Conservation (phyloP, 2,888 invertebrate genomes). For the Rhodophaea formosa region DNA sequence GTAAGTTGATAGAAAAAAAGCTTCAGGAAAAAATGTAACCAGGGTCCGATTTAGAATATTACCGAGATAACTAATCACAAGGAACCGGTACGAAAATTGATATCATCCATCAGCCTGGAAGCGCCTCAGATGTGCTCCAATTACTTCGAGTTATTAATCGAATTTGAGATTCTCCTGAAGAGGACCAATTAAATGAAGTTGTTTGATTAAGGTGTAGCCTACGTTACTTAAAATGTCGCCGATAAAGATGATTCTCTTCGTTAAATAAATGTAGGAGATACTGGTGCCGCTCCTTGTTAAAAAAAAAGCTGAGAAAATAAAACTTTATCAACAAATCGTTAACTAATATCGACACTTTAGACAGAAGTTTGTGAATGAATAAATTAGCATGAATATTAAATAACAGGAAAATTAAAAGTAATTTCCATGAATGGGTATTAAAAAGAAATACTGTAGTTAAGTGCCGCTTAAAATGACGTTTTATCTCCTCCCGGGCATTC, state of each 20-base stretch:
- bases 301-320: slow-evolving; percentile 31
- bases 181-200: slow-evolving; percentile 62
- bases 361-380: slow-evolving; percentile 24
- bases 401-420: not conserved
- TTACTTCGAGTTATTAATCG: slow-evolving; percentile 65
- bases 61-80: slow-evolving; percentile 34
- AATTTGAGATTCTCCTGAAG: slow-evolving; percentile 53
- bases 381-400: not conserved
- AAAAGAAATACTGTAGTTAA: slow-evolving; percentile 29
- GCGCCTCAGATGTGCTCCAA: slow-evolving; percentile 50
- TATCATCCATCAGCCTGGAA: slow-evolving; percentile 52
- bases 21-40: not conserved
- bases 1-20: too few relatives aligned
- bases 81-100: slow-evolving; percentile 47
- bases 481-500: slow-evolving; percentile 54
- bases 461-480: slow-evolving; percentile 37
- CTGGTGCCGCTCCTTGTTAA: slow-evolving; percentile 40
- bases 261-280: slow-evolving; percentile 57
- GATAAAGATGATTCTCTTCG: slow-evolving; percentile 56
- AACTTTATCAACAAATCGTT: slow-evolving; percentile 43
- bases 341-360: slow-evolving; percentile 49
- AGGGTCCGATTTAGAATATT: not conserved
- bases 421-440: slow-evolving; percentile 6
- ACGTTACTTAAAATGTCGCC: slow-evolving; percentile 54
- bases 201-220: slow-evolving; percentile 61